A percentile compares a stretch with the other conserved stretches of the same genome.
These are phyloP conservation scores for Acromyrmex heyeri DNA, from an alignment of 1,140 invertebrate genomes.

Conservation along the genomic window DNA sequence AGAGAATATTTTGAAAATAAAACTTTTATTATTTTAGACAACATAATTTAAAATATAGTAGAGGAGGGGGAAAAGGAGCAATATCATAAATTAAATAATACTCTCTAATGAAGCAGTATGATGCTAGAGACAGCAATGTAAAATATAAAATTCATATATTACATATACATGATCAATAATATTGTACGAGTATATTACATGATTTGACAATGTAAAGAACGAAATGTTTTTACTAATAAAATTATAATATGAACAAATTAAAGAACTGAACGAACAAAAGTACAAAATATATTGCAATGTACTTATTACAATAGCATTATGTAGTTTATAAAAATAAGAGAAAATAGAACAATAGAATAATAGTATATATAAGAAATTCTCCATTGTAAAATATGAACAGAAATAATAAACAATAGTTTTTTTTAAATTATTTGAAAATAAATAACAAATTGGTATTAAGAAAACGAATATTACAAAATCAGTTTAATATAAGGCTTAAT, in stretches of 20 bases:
- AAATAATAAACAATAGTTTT: not conserved
- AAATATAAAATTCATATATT: constrained; percentile 29
- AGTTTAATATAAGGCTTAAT: constrained; percentile 61
- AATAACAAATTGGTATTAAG: not conserved
- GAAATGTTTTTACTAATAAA: not conserved
- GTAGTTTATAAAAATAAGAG: constrained; percentile 42
- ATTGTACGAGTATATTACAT: not conserved
- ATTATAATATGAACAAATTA: constrained; percentile 21
- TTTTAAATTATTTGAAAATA: not conserved
- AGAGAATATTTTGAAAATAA: constrained; percentile 1
- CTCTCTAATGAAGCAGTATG: constrained; percentile 60
- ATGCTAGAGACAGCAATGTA: constrained; percentile 64
- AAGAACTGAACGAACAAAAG: not conserved
- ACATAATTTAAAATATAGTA: constrained; percentile 71
- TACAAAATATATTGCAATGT: not conserved
- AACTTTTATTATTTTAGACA: constrained; percentile 76
- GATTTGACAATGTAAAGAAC: constrained; percentile 4
- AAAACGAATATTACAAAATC: constrained; percentile 29
- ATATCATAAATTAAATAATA: constrained; percentile 46
- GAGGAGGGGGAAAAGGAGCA: too few relatives aligned
- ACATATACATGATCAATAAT: too few relatives aligned
- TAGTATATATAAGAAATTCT: constrained; percentile 5
- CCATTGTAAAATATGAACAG: constrained; percentile 42
- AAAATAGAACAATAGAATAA: constrained; percentile 15
- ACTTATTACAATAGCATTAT: not conserved